Conservation (phyloP, 2,113 vertebrate genomes). For the Rissa tridactyla region DNA sequence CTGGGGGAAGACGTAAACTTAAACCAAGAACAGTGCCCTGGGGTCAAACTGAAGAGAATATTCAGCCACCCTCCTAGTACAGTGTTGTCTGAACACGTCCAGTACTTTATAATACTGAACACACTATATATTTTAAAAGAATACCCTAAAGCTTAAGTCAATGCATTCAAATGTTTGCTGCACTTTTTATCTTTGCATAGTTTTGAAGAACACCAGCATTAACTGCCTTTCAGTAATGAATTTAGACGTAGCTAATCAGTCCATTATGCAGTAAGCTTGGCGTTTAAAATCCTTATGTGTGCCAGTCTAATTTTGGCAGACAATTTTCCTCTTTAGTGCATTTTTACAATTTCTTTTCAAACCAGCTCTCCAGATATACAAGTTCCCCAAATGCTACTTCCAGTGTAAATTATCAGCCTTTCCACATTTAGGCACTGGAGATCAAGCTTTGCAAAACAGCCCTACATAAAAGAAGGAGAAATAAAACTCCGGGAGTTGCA, state of each 20-base stretch:
- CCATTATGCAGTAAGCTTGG: background rate
- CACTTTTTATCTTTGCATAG: background rate
- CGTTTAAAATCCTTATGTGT: background rate
- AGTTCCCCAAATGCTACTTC: background rate
- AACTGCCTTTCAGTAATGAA: background rate
- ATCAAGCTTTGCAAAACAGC: background rate
- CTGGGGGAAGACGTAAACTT: background rate
- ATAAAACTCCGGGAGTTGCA: background rate
- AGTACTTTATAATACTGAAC: background rate
- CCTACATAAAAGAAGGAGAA: background rate
- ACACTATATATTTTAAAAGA: background rate
- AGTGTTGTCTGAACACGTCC: background rate
- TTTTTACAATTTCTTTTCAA: slow-evolving; percentile 40
- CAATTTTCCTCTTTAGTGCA: background rate
- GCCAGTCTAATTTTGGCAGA: slow-evolving; percentile 12
- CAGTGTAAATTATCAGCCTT: slow-evolving; percentile 37
- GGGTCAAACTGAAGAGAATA: slow-evolving; percentile 22
- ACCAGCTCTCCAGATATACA: slow-evolving; percentile 6
- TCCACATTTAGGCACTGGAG: slow-evolving; percentile 26
- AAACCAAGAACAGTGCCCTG: background rate
- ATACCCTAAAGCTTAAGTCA: background rate
- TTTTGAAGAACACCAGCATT: background rate
- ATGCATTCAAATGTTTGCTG: background rate
- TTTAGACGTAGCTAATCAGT: slow-evolving; percentile 1
- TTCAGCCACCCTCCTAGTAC: background rate